Evolutionary conservation across 2,888 invertebrate genomes (phyloP).

Genomic region (Boloria euphrosyne): DNA sequence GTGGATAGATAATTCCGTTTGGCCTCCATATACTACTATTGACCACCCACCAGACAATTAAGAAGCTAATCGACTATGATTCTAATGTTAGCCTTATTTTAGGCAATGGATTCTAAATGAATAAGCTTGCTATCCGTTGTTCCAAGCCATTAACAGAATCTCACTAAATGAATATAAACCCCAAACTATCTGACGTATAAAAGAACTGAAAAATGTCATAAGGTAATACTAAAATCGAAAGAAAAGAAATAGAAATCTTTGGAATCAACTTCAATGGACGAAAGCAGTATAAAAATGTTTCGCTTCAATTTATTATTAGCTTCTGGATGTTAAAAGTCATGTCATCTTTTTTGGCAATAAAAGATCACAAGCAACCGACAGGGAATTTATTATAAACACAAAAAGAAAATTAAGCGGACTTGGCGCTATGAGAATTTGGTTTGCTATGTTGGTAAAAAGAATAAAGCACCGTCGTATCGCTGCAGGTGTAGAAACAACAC

Average conservation of each 20-base stretch:
- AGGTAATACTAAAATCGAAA: too few species aligned
- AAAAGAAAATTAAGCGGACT: constrained; percentile 5
- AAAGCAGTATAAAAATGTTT: too few species aligned
- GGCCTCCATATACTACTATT: constrained; percentile 35
- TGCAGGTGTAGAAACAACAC: constrained; percentile 31
- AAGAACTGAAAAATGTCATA: too few species aligned
- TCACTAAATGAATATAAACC: too few species aligned
- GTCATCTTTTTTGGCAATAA: neutral
- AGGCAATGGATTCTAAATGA: neutral
- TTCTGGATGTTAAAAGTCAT: neutral
- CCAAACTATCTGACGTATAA: too few species aligned
- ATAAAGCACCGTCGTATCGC: constrained; percentile 30
- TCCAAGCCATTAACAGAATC: too few species aligned
- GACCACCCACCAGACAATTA: constrained; percentile 31
- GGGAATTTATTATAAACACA: constrained; percentile 12
- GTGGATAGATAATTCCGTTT: constrained; percentile 33
- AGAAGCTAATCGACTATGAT: constrained; percentile 27
- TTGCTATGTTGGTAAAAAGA: constrained; percentile 19
- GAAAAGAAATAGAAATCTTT: too few species aligned
- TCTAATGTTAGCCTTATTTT: constrained; percentile 9
- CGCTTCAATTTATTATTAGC: neutral
- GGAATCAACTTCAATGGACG: too few species aligned
- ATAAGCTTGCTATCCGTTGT: neutral
- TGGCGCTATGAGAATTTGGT: constrained; percentile 19
- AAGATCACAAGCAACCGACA: constrained; percentile 18